Evolutionary conservation across 2,113 vertebrate genomes (phyloP), one percentile per base, ranked within the genome.

Genomic region (Callocephalon fimbriatum): DNA sequence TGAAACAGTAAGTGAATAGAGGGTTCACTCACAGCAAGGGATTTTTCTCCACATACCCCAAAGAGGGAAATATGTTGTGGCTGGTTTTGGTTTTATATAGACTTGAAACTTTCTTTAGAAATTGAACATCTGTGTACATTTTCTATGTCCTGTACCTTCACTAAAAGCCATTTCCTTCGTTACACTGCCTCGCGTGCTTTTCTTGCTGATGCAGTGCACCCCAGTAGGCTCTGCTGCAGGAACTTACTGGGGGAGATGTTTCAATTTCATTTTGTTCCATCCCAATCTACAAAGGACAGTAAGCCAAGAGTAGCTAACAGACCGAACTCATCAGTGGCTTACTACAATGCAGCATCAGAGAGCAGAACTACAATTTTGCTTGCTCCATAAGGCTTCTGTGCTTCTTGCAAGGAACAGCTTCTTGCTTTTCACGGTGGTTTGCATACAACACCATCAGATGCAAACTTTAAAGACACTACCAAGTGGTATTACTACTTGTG

Each of bases 311-410:
- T 0, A 86, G n/a, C 62, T 53, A 73, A 37, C 27, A 51, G 66
- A 59, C 66, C 35, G 22, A 75, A 63, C 38, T 65, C 44, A 50
- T 37, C 35, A 47, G 32, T 5, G 29, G 17, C 62, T 93, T 42
- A 8, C 62, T n/a, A 29, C 35, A 44, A 15, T 3, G 53, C 38
- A 67, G 37, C 70, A 59, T 3, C 7, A 0, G 2, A 6, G 1
- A 70, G 18, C 3, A 3, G 31, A 79, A 61, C 51, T 12, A 18
- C 2, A 32, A 59, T 59, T 68, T 19, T 12, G 31, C 67, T 54
- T 23, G 50, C 54, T 88, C 53, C 42, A 15, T 1, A 4, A 38
- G 19, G n/a, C n/a, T 48, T 44, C 59, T 8, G 44, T 17, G 62
- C 48, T 76, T 45, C 70, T 63, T 51, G 44, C 67, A 86, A 65